These are phyloP conservation scores for Phyllotreta cruciferae DNA, from an alignment of 2,888 invertebrate genomes.

Conservation along the genomic window DNA sequence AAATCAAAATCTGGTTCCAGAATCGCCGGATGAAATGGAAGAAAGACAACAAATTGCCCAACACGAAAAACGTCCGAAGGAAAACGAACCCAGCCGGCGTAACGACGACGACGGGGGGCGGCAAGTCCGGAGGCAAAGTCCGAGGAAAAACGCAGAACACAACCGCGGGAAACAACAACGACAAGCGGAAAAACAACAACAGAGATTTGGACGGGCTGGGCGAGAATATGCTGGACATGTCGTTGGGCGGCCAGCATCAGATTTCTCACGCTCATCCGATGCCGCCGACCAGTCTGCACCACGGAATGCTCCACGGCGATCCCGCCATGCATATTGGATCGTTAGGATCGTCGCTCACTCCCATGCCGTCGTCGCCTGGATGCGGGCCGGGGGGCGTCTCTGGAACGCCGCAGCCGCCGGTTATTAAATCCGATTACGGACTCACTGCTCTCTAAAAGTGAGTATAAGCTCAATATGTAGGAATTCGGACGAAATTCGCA, in stretches of 20 bases:
- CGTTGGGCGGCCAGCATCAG: constrained; percentile 55
- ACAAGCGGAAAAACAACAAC: constrained; percentile 70
- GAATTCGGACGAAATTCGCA: constrained; percentile 24
- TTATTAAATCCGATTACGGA: constrained; percentile 88
- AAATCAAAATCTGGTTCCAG: constrained; percentile 91
- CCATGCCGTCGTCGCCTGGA: constrained; percentile 64
- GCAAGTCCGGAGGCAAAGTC: constrained; percentile 58
- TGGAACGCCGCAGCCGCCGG: constrained; percentile 64
- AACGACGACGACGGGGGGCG: constrained; percentile 64
- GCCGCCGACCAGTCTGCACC: constrained; percentile 52
- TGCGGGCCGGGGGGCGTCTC: constrained; percentile 62
- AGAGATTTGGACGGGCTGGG: constrained; percentile 67
- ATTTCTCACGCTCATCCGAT: constrained; percentile 66
- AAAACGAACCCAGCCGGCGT: constrained; percentile 79
- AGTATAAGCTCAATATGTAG: constrained; percentile 42
- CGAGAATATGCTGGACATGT: constrained; percentile 61
- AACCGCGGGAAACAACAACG: constrained; percentile 65
- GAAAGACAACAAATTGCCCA: constrained; percentile 87
- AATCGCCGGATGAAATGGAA: constrained; percentile 87
- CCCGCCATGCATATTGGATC: constrained; percentile 63
- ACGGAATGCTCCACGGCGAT: constrained; percentile 56
- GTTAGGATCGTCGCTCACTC: constrained; percentile 63
- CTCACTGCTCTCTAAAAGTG: constrained; percentile 75
- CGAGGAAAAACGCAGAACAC: constrained; percentile 58
- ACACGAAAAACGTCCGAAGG: constrained; percentile 78